These are phyloP conservation scores for Furcifer pardalis DNA, from an alignment of 2,797 vertebrate genomes.

Conservation along the genomic window DNA sequence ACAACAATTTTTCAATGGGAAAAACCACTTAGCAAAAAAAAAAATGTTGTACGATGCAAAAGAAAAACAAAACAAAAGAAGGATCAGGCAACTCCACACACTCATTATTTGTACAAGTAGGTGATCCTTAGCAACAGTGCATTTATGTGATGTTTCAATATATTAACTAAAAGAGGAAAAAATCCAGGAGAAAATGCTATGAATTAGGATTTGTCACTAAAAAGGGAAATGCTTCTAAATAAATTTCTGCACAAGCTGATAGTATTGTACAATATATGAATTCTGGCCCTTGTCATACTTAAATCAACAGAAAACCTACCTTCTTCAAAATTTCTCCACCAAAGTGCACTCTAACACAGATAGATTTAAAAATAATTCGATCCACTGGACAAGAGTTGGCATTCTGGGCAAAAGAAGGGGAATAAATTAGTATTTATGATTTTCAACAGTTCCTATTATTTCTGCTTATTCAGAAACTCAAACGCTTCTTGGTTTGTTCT, in stretches of 20 bases:
- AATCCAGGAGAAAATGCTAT: neutral
- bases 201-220: constrained; percentile 17
- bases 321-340: constrained; percentile 91
- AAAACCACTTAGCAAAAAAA: too few species aligned
- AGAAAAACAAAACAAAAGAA: neutral
- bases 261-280: neutral
- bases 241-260: neutral
- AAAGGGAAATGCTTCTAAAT: neutral
- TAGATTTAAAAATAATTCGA: constrained; percentile 86
- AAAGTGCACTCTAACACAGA: constrained; percentile 86
- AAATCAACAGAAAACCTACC: constrained; percentile 71
- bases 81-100: neutral
- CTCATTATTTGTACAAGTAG: neutral
- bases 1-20: too few species aligned
- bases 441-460: neutral
- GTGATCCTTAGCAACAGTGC: neutral
- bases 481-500: neutral
- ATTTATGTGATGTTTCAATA: neutral
- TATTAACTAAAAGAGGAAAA: neutral
- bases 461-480: constrained; percentile 6
- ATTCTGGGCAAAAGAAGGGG: constrained; percentile 80
- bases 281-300: neutral
- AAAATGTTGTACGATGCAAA: neutral
- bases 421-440: neutral
- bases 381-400: constrained; percentile 97